Conservation (phyloP, 1,140 invertebrate species). For the Monochamus saltuarius region DNA sequence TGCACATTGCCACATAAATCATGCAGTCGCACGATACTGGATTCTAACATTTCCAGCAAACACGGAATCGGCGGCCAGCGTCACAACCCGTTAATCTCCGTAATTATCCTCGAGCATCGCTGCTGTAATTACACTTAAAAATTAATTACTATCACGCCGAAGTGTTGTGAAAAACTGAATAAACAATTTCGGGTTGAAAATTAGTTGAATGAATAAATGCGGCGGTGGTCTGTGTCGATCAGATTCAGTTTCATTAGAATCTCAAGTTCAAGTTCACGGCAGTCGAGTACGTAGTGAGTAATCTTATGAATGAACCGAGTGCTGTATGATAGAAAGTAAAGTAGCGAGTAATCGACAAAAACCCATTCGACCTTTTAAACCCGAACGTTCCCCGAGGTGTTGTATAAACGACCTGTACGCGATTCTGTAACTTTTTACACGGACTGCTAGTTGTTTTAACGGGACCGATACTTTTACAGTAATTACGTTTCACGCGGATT, state of each 20-base stretch:
- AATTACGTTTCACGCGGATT: conserved; percentile 27
- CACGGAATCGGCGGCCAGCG: neutral
- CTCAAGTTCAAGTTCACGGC: conserved; percentile 52
- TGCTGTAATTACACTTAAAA: too few species aligned
- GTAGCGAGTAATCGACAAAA: conserved; percentile 25
- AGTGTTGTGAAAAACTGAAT: too few species aligned
- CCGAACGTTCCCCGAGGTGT: conserved; percentile 26
- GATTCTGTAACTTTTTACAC: conserved; percentile 31
- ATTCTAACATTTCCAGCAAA: neutral
- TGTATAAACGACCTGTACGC: conserved; percentile 19
- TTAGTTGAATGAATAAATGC: too few species aligned
- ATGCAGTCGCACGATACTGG: conserved; percentile 10
- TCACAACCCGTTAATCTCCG: conserved; percentile 10
- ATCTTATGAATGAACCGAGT: conserved; percentile 48
- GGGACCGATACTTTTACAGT: conserved; percentile 33
- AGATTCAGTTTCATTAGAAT: conserved; percentile 50
- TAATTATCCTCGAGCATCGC: conserved; percentile 1
- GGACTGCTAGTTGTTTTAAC: conserved; percentile 34
- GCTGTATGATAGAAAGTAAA: conserved; percentile 40
- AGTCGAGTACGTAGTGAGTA: conserved; percentile 43
- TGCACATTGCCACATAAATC: conserved; percentile 13
- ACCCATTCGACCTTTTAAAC: conserved; percentile 26
- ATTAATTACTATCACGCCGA: too few species aligned
- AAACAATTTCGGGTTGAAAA: too few species aligned
- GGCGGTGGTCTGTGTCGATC: conserved; percentile 15